Conservation (phyloP, 53 echinoderm and acorn worm species). For the Apostichopus leukothele region DNA sequence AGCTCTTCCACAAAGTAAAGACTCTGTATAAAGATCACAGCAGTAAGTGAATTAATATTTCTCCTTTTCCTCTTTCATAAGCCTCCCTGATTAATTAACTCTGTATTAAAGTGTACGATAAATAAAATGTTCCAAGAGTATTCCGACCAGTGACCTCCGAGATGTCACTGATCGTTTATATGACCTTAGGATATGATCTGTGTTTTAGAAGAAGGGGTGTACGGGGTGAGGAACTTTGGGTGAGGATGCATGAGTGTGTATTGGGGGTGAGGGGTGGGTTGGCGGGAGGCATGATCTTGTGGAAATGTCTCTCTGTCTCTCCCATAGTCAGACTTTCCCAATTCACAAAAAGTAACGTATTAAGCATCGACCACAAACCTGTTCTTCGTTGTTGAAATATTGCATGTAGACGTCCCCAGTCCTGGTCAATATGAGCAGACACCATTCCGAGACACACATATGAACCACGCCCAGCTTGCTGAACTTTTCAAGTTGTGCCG, state of each 20-base stretch:
- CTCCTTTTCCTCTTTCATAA: not conserved
- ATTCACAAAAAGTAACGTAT: not conserved
- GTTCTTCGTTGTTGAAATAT: conserved; percentile 67
- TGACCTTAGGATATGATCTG: no score
- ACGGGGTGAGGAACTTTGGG: no score
- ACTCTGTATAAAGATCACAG: conserved; percentile 50
- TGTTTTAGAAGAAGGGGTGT: no score
- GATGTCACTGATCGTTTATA: no score
- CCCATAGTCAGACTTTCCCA: not conserved
- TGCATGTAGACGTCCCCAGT: conserved; percentile 90
- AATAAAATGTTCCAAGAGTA: no score
- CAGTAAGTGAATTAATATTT: not conserved
- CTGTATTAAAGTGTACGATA: no score
- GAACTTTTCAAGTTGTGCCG: conserved; percentile 62
- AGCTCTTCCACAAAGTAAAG: conserved; percentile 74
- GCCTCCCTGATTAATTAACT: no score
- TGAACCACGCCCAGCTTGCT: conserved; percentile 83
- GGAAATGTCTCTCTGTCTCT: no score
- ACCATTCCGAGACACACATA: conserved; percentile 73
- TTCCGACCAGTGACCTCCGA: no score
- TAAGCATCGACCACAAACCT: conserved; percentile 48
- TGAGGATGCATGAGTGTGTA: no score
- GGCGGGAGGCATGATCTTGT: no score
- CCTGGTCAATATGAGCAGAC: conserved; percentile 74
- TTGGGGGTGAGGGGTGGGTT: no score